Evolutionary conservation across 2,797 vertebrate species (phyloP).

Genomic region (Pseudochirops corinnae): DNA sequence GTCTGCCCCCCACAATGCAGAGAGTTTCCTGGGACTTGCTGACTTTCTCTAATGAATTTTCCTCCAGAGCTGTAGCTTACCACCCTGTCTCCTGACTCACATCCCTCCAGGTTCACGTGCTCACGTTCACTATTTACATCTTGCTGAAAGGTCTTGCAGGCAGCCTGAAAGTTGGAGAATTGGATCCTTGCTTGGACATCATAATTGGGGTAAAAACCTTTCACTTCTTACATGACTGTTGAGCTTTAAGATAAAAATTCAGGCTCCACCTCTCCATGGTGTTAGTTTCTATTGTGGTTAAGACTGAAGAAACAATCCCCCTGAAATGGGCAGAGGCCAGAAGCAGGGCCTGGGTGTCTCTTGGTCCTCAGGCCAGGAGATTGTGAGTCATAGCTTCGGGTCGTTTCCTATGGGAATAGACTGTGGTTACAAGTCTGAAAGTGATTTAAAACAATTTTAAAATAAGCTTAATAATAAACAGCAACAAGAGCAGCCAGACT

Average conservation of each 20-base stretch:
- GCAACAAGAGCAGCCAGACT: neutral
- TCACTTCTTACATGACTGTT: neutral
- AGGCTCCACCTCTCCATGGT: neutral
- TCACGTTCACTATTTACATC: slow-evolving; percentile 95
- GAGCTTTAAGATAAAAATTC: neutral
- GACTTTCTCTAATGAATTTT: neutral
- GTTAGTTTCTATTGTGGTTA: neutral
- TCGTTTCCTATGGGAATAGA: neutral
- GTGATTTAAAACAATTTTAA: neutral
- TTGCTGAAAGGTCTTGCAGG: slow-evolving; percentile 89
- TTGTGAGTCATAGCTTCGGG: neutral
- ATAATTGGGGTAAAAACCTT: slow-evolving; percentile 90
- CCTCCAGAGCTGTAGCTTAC: neutral
- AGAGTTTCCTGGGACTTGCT: neutral
- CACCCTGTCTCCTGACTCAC: neutral
- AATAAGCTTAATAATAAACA: neutral
- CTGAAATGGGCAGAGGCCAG: neutral
- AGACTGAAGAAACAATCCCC: neutral
- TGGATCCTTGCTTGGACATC: slow-evolving; percentile 94
- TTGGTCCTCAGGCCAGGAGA: neutral
- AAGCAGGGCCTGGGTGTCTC: neutral
- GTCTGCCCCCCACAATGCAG: neutral
- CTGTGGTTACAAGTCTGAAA: neutral
- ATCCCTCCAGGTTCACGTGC: slow-evolving; percentile 92
- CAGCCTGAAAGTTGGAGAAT: slow-evolving; percentile 91